Percentiles rank a stretch among this genome's conserved stretches.
Conservation (phyloP, 2,797 vertebrate species). For the Aplochiton taeniatus region DNA sequence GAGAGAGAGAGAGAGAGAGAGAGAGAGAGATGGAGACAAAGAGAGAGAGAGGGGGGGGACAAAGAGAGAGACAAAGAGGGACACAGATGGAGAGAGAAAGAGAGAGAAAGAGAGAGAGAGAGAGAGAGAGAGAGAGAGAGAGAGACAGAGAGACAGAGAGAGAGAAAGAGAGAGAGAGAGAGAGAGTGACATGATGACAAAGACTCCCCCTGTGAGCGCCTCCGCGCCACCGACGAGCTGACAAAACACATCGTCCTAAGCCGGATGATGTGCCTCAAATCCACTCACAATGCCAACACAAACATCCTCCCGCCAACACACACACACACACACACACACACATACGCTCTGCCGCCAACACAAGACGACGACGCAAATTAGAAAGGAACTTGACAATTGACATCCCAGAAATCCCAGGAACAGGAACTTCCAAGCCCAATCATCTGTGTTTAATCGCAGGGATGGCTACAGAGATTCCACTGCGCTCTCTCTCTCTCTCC, state of each 20-base stretch:
- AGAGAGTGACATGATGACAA: constrained; percentile 58
- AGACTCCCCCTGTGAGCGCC: constrained; percentile 43
- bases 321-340: constrained; percentile 26
- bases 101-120: constrained; percentile 1
- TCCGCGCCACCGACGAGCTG: constrained; percentile 54
- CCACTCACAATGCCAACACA: constrained; percentile 47
- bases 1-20: not conserved
- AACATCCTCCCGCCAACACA: constrained; percentile 19
- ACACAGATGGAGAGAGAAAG: not conserved
- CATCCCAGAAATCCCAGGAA: not conserved
- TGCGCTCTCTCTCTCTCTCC: no score
- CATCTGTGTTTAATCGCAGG: constrained; percentile 22
- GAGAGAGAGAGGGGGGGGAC: constrained; percentile 32
- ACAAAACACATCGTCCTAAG: constrained; percentile 72
- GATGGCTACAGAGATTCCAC: not conserved
- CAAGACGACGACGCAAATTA: constrained; percentile 28
- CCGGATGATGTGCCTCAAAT: constrained; percentile 66
- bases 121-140: not conserved
- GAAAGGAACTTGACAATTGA: constrained; percentile 37
- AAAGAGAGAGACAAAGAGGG: constrained; percentile 47
- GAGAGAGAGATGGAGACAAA: not conserved
- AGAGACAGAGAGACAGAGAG: constrained; percentile 2
- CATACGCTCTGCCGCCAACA: constrained; percentile 6
- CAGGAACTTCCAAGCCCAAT: constrained; percentile 1
- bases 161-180: not conserved